Base-by-base conservation (phyloP, 1,140 invertebrate genomes). In the Heterodera carotae region DNA sequence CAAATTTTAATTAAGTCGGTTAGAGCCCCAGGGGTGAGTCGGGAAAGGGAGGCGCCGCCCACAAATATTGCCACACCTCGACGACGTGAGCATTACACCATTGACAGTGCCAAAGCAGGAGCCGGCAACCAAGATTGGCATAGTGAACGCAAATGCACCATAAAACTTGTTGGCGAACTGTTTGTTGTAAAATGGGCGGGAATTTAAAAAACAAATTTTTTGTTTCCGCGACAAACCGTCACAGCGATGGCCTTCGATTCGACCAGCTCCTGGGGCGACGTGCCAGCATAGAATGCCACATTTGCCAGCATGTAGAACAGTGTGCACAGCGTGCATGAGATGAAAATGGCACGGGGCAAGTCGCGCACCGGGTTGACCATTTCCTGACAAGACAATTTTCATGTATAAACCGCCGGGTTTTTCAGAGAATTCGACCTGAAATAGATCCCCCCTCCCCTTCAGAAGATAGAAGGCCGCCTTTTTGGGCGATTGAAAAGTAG, bases 101-200 rank as follows among this genome's bases (percentile, higher is more conserved):
- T 99, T 99, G 10, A 98, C 96, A 76, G 95, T 96, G 36, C 97
- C 97, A 89, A 99, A 98, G 0, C 96, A 98, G 0, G 96, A 98
- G 74, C 98, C 91, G 0, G 97, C 96, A 0, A 99, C 97, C 89
- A 98, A 97, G 29, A 98, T 91, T 4, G 97, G 96, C 88, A 99
- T 98, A 25, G 92, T 93, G 92, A 95, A 96, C 22, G 96, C 94
- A 89, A 98, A 92, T 75, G 91, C 89, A 2, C 96, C 95, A 88
- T 97, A 99, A 25, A 97, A 89, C 67, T 92, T 90, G 85, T 96
- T 93, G 1, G 96, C 95, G 89, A 98, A 99, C 27, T 73, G 34
- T 36, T 10, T 53, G 18, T 3, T n/a, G 12, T 18, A 4, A 53
- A 53, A 36, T 39, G 5, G 36, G 34, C 53, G 36, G 3, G 22